These are phyloP conservation scores for Coracias cyanogaster DNA, from an alignment of 2,797 vertebrate species.

Conservation along the genomic window DNA sequence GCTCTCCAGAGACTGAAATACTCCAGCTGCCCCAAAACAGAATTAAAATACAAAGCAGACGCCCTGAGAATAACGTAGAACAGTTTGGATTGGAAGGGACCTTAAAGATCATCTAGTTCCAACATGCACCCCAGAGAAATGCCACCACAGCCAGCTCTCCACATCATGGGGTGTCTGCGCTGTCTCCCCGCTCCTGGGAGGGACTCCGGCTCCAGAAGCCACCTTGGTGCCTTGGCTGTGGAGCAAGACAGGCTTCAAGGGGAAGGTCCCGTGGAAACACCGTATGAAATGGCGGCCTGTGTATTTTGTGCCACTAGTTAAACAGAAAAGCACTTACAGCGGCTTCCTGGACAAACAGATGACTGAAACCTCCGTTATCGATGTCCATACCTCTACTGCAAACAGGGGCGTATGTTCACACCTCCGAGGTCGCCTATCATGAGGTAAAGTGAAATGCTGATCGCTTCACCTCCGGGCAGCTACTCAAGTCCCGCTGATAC, in stretches of 20 bases:
- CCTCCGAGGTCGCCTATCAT: not conserved
- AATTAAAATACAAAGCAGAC: not conserved
- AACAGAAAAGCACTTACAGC: not conserved
- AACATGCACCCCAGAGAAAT: not conserved
- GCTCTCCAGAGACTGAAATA: not conserved
- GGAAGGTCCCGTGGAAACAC: not conserved
- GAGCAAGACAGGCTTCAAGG: fast-evolving
- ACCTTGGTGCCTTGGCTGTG: not conserved
- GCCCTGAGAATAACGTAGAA: fast-evolving
- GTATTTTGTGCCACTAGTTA: not conserved
- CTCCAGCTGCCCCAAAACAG: not conserved
- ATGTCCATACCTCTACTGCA: not conserved
- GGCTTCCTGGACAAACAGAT: not conserved
- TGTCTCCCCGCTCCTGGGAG: not conserved
- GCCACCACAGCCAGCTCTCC: fast-evolving
- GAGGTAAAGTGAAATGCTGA: not conserved
- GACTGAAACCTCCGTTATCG: not conserved
- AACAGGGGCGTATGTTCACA: not conserved
- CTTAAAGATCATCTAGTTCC: no score
- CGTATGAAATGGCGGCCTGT: not conserved
- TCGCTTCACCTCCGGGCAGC: not conserved
- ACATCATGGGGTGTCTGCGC: fast-evolving
- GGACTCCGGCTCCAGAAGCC: not conserved
- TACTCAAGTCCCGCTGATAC: fast-evolving
- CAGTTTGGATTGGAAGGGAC: no score